Conservation (phyloP, 1,140 invertebrate genomes). For the Proctacanthus coquilletti region DNA sequence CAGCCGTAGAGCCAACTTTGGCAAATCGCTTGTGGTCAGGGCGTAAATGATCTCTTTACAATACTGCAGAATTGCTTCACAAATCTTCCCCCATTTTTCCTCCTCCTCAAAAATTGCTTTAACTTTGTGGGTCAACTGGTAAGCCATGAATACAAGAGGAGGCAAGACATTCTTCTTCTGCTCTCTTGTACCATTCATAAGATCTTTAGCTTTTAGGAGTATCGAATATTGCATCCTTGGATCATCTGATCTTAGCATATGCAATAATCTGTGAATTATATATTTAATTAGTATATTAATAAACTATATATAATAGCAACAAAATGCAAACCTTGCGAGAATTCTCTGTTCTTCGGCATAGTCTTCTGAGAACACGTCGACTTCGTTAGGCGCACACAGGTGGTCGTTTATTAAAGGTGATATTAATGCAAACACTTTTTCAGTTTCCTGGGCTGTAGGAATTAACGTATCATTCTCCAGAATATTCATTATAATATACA, state of each 20-base stretch:
- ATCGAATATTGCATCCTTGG: slow-evolving; percentile 91
- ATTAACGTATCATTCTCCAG: slow-evolving; percentile 63
- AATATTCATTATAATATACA: slow-evolving; percentile 49
- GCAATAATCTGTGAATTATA: slow-evolving; percentile 51
- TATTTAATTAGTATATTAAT: neutral
- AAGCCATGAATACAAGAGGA: slow-evolving; percentile 92
- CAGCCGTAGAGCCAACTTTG: slow-evolving; percentile 81
- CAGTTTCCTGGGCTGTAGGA: slow-evolving; percentile 73
- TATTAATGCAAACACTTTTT: slow-evolving; percentile 62
- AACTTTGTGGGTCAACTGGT: slow-evolving; percentile 75
- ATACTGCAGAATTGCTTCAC: slow-evolving; percentile 95
- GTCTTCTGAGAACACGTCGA: slow-evolving; percentile 83
- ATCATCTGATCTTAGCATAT: slow-evolving; percentile 72
- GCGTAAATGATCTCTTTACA: slow-evolving; percentile 89
- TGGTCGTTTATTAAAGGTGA: slow-evolving; percentile 78
- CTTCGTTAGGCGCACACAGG: too few species aligned
- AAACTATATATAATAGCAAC: too few species aligned
- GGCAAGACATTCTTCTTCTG: slow-evolving; percentile 85
- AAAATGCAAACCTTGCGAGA: slow-evolving; percentile 36
- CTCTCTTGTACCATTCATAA: slow-evolving; percentile 72
- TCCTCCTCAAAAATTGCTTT: slow-evolving; percentile 66
- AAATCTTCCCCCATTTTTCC: slow-evolving; percentile 97
- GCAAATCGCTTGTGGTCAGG: slow-evolving; percentile 83
- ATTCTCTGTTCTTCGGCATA: slow-evolving; percentile 94
- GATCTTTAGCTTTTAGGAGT: slow-evolving; percentile 73